A percentile compares a stretch with the other conserved stretches of the same genome.
These are phyloP conservation scores for Scleropages formosus DNA, from an alignment of 2,797 vertebrate genomes.

Conservation along the genomic window DNA sequence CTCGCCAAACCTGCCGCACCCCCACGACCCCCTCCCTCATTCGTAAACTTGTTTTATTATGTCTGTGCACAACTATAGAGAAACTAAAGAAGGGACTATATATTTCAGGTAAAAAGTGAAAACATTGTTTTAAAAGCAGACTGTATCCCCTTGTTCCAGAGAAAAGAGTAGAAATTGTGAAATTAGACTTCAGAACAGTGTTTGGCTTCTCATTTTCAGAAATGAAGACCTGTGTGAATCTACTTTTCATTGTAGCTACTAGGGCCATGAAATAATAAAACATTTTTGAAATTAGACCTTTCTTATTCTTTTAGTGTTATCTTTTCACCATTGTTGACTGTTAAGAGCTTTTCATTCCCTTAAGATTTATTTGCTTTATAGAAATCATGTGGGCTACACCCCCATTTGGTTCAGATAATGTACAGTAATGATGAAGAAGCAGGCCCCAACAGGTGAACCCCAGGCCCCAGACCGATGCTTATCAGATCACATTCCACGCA, in stretches of 20 bases:
- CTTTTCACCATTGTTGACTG: constrained; percentile 16
- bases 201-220: too few species aligned
- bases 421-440: constrained; percentile 47
- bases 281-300: not conserved
- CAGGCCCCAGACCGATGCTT: constrained; percentile 48
- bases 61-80: too few species aligned
- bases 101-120: too few species aligned
- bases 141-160: too few species aligned
- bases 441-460: constrained; percentile 40
- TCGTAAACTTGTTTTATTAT: too few species aligned
- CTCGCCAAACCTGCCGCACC: too few species aligned
- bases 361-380: constrained; percentile 51
- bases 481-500: constrained; percentile 45
- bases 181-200: too few species aligned
- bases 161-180: too few species aligned
- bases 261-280: not conserved
- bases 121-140: too few species aligned
- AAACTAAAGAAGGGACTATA: too few species aligned
- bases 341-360: constrained; percentile 53
- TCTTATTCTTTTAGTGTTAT: too few species aligned
- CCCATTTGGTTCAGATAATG: constrained; percentile 41
- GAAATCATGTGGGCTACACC: constrained; percentile 37
- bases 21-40: too few species aligned
- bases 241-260: not conserved
- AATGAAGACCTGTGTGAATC: not conserved